Evolutionary conservation across 2,113 vertebrate genomes (phyloP).

Genomic region (Aleadryas rufinucha): DNA sequence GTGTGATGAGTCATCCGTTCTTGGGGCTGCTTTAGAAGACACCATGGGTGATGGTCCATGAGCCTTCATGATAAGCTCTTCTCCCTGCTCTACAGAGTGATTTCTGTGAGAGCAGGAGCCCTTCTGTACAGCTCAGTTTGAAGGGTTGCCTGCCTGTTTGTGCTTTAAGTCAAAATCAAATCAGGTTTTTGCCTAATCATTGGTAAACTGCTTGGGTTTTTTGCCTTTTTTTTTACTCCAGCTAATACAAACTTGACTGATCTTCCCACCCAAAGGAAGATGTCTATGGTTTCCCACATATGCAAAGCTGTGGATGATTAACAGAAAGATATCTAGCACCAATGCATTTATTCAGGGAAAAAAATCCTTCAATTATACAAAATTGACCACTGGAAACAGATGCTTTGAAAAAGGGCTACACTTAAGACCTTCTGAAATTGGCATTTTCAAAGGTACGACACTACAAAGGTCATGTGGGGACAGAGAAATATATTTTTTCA

Average conservation of each 20-base stretch:
- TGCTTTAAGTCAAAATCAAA: not conserved
- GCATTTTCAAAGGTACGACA: not conserved
- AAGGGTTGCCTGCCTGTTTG: not conserved
- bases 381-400: not conserved
- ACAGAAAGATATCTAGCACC: not conserved
- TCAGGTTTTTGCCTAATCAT: not conserved
- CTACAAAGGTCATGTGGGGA: not conserved
- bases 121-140: not conserved
- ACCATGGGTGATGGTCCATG: not conserved
- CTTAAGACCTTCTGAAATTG: not conserved
- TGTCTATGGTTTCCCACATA: not conserved
- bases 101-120: not conserved
- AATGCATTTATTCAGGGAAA: not conserved
- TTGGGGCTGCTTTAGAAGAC: not conserved
- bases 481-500: not conserved
- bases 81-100: not conserved
- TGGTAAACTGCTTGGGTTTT: not conserved
- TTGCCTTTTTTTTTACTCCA: fast-evolving
- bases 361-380: not conserved
- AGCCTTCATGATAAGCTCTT: not conserved
- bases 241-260: not conserved
- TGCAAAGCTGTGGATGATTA: not conserved
- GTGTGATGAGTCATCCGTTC: too few relatives aligned
- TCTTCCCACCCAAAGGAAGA: not conserved
- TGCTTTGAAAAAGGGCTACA: not conserved